Base-by-base conservation (phyloP, 2,797 vertebrate genomes). In the Echeneis naucrates region DNA sequence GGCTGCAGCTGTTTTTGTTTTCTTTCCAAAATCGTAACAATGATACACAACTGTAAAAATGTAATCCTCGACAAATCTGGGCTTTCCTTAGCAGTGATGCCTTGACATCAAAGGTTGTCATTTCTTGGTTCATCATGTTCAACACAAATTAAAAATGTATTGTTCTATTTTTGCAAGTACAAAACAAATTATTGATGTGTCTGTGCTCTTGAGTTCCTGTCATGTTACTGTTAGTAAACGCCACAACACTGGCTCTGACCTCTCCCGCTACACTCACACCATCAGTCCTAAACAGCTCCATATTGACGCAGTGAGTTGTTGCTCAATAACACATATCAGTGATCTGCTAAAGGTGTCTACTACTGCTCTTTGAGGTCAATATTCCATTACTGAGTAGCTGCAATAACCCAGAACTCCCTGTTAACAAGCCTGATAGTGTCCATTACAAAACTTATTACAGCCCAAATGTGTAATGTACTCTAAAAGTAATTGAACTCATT, bases 141-240 rank as follows among this genome's bases (percentile, higher is more conserved):
- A 26, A 82, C 45, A 35, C 26, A 17, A 42, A 48, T 53, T 72
- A 52, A 80, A 84, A 82, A 81, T 71, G 19, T 70, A 77, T 16
- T 42, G 45, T 58, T 63, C 72, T 66, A 78, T 74, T 85, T 82
- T 66, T 77, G 54, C 23, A 55, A 55, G 35, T 2, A 6, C 63
- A 33, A 50, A 65, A 72, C 54, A 35, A 72, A 79, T 75, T 53
- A 68, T 76, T 79, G 32, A 78, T 84, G 50, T 44, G 44, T 63
- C 52, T 30, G 19, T 24, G 54, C 71, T 56, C 35, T 23, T 17
- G 21, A 57, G 16, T 50, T 67, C 11, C 37, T n/a, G 53, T 45
- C 48, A 78, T 38, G 44, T 26, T 59, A 21, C 44, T 45, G 23
- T 48, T 21, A 40, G 47, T 27, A 17, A n/a, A 48, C 64, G 9